Evolutionary conservation across 2,888 invertebrate species (phyloP).

Genomic region (Neoascia interrupta): DNA sequence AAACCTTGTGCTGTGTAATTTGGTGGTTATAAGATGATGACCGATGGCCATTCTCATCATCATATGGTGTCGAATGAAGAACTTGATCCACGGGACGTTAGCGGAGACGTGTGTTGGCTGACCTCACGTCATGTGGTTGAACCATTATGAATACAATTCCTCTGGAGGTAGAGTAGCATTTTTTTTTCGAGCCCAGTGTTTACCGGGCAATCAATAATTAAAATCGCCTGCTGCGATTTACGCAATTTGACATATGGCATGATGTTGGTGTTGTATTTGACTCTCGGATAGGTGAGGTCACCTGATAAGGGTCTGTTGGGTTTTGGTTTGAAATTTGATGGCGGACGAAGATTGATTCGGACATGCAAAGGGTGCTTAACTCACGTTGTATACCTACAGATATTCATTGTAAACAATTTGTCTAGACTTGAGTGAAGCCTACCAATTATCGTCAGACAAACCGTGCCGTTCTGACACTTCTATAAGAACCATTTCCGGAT

Average conservation of each 20-base stretch:
- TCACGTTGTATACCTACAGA: too few species aligned
- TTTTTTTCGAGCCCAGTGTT: constrained; percentile 7
- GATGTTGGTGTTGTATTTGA: neutral
- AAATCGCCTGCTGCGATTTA: constrained; percentile 40
- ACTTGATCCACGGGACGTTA: neutral
- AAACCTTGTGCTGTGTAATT: constrained; percentile 31
- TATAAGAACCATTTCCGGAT: too few species aligned
- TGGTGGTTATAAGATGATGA: constrained; percentile 38
- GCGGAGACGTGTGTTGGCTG: constrained; percentile 6
- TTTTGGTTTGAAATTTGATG: too few species aligned
- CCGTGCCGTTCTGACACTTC: neutral
- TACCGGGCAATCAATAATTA: constrained; percentile 29
- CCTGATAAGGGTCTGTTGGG: too few species aligned
- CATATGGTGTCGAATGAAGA: constrained; percentile 10
- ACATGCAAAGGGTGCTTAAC: too few species aligned
- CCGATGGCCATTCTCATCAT: constrained; percentile 35
- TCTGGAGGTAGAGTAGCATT: constrained; percentile 1
- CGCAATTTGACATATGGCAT: constrained; percentile 23
- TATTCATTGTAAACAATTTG: too few species aligned
- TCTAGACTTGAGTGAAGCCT: constrained; percentile 28
- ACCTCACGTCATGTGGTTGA: constrained; percentile 19
- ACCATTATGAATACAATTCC: constrained; percentile 1
- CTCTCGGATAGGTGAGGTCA: constrained; percentile 4
- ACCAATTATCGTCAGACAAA: neutral
- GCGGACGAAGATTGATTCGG: constrained; percentile 30